Conservation (phyloP, 2,797 vertebrate genomes). For the Sitta carolinensis region DNA sequence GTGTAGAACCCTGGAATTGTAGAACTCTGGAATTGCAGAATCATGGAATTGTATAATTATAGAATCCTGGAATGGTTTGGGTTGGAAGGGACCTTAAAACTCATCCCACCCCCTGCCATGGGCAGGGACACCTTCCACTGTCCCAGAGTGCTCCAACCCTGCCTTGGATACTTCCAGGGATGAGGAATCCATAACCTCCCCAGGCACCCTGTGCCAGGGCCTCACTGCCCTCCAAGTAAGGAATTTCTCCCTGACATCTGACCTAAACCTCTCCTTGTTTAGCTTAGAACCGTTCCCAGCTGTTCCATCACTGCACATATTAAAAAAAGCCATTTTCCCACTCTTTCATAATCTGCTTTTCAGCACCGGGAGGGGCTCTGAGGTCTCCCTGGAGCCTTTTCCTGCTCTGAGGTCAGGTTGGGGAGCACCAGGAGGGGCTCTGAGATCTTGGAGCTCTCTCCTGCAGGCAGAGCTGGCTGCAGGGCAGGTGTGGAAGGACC, state of each 20-base stretch:
- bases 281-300: background rate
- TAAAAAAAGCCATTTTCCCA: fast-evolving
- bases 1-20: fast-evolving
- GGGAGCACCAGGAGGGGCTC: background rate
- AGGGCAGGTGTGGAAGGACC: too few species aligned
- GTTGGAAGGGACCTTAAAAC: background rate
- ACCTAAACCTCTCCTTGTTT: background rate
- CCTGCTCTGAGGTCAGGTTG: too few species aligned
- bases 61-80: background rate
- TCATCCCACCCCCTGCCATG: too few species aligned
- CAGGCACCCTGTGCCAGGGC: background rate
- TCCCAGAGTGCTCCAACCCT: background rate
- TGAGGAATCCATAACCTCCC: background rate
- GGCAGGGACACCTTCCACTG: background rate
- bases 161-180: background rate
- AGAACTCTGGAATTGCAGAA: background rate
- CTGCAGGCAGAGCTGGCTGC: too few species aligned
- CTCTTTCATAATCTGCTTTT: fast-evolving
- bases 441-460: too few species aligned
- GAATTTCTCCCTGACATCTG: background rate
- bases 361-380: background rate
- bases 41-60: too few species aligned
- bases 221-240: background rate
- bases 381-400: background rate
- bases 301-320: fast-evolving